These are phyloP conservation scores for Thinocorus orbignyianus DNA, from an alignment of 2,113 vertebrate genomes.

Conservation along the genomic window DNA sequence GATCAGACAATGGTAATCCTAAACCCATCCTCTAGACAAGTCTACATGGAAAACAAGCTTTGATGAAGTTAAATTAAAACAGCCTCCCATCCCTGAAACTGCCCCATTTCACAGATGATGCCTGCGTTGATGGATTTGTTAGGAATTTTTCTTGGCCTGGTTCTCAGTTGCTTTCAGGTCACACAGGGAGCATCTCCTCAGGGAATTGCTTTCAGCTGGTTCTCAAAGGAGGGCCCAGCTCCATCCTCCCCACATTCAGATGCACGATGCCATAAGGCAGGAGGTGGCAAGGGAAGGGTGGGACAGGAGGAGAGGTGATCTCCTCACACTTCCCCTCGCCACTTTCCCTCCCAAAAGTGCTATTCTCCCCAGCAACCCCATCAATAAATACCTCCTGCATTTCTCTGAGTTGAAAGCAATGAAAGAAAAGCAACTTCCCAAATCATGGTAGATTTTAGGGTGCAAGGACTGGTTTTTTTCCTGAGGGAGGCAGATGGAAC, in stretches of 20 bases:
- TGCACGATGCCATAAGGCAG: neutral
- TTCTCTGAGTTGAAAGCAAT: neutral
- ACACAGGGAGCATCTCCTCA: neutral
- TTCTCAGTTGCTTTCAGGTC: neutral
- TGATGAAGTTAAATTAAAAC: neutral
- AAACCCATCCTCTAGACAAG: neutral
- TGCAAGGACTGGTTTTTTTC: neutral
- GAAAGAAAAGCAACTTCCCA: neutral
- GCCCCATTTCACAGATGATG: neutral
- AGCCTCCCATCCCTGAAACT: neutral
- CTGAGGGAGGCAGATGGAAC: neutral
- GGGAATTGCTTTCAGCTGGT: neutral
- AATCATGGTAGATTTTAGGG: neutral
- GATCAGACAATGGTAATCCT: neutral
- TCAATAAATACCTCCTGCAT: neutral
- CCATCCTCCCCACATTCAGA: accelerated
- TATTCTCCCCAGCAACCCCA: neutral
- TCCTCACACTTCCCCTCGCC: neutral
- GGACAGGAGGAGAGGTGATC: neutral
- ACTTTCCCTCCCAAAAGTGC: neutral
- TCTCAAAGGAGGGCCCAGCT: neutral
- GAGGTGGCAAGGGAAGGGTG: neutral
- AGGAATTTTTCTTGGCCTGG: neutral
- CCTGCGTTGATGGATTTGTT: neutral
- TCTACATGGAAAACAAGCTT: neutral